Base-by-base conservation (phyloP, 2,888 invertebrate species). In the Diarsia rubi region DNA sequence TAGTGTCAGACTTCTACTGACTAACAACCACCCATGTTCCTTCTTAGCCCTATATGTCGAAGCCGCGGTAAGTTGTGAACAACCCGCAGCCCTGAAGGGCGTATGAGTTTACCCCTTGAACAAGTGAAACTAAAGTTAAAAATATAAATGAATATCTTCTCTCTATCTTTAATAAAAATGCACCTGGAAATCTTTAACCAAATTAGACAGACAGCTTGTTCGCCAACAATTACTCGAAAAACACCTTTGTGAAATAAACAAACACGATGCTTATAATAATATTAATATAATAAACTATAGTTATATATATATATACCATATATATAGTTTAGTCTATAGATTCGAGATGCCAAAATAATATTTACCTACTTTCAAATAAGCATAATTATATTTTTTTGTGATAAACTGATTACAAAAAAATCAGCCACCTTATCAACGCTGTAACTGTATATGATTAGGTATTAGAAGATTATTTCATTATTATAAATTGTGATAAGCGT, bases 371-470 rank as follows among this genome's bases (percentile, higher is more conserved):
- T 73, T 37, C 3, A 44, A 49, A 59, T 44, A n/a, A 49, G 6
- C 14, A 49, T 24, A 37, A 37, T 37, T 3, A 24, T 49, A 44
- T 59, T 71, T 6, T n/a, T 60, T 0, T 27, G 14, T 49, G 19
- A 27, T 31, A 59, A 31, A 31, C 4, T 31, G n/a, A 60, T 80
- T 9, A 31, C 2, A 64, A 47, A 44, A 21, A 54, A 44, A 5
- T 16, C 16, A 42, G 42, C 47, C 5, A n/a, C 12, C 9, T 59
- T 74, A 80, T 80, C 80, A n/a, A 42, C 31, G 6, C 21, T 57
- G 27, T n/a, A 4, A 27, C n/a, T 11, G 11, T n/a, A 5, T 69
- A 31, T 69, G 64, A 37, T 19, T 42, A 49, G 21, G 16, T 21
- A 16, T 54, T 27, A 70, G 21, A 12, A 0, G 6, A 54, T 47